Percentiles rank a stretch among this genome's conserved stretches.
Conservation (phyloP, 2,888 invertebrate species). For the Agrilus cyanescens region DNA sequence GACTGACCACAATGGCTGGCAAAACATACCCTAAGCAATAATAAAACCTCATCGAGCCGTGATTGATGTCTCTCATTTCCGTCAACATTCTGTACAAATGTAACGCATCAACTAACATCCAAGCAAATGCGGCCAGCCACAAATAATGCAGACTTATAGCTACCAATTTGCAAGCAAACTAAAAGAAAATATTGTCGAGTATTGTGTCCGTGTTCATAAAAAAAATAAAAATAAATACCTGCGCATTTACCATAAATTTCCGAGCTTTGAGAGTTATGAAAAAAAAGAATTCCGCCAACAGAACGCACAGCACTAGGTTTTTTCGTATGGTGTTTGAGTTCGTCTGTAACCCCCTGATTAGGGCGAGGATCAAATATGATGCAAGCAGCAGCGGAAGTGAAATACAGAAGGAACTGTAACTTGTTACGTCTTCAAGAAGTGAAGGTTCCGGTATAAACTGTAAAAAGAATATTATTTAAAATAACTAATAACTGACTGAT, state of each 20-base stretch:
- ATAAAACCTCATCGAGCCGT: conserved; percentile 86
- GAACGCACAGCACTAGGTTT: conserved; percentile 82
- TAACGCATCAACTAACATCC: conserved; percentile 86
- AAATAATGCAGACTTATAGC: conserved; percentile 89
- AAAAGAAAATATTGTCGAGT: conserved; percentile 20
- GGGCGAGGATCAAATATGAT: conserved; percentile 68
- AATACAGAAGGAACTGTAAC: conserved; percentile 78
- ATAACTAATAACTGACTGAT: not conserved
- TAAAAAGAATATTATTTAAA: conserved; percentile 13
- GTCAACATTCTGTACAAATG: conserved; percentile 90
- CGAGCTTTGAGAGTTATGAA: conserved; percentile 78
- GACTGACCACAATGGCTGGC: conserved; percentile 81
- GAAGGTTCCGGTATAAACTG: conserved; percentile 80
- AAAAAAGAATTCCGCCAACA: conserved; percentile 75
- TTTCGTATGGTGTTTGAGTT: conserved; percentile 92
- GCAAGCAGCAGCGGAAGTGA: conserved; percentile 69
- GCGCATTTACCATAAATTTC: conserved; percentile 66
- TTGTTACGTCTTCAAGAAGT: conserved; percentile 71
- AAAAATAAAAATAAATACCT: conserved; percentile 39
- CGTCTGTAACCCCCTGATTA: conserved; percentile 70
- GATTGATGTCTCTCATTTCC: conserved; percentile 92
- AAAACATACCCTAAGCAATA: conserved; percentile 85
- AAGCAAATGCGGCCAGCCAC: conserved; percentile 81
- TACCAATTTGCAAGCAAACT: conserved; percentile 77
- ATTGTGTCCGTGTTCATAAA: too few species aligned